Evolutionary conservation across 1,140 invertebrate species (phyloP).

Genomic region (Cyclina sinensis): DNA sequence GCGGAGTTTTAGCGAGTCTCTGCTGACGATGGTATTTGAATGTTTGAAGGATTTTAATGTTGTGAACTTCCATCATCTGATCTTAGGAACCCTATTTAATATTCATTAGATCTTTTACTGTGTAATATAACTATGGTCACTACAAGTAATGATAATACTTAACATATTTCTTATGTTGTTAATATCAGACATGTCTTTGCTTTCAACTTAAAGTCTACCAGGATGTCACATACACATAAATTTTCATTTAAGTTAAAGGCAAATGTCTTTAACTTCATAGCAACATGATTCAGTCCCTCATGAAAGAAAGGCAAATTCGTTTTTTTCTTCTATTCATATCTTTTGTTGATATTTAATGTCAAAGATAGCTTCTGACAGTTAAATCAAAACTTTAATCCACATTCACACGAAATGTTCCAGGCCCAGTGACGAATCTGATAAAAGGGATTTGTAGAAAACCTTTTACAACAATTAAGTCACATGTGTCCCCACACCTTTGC

Average conservation of each 20-base stretch:
- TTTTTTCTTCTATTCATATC: background rate
- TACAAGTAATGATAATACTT: too few species aligned
- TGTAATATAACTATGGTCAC: too few species aligned
- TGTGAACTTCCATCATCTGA: too few species aligned
- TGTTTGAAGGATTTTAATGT: conserved; percentile 25
- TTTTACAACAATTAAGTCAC: conserved; percentile 29
- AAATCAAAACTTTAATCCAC: conserved; percentile 38
- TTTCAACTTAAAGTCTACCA: too few species aligned
- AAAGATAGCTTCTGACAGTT: background rate
- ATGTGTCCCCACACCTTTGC: background rate
- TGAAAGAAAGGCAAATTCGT: conserved; percentile 20
- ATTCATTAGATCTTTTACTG: too few species aligned
- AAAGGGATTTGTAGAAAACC: conserved; percentile 47
- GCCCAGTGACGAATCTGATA: background rate
- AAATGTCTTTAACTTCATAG: conserved; percentile 8
- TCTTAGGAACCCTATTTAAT: too few species aligned
- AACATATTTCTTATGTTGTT: too few species aligned
- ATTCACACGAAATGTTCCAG: conserved; percentile 18
- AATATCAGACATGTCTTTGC: too few species aligned
- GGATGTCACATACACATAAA: too few species aligned
- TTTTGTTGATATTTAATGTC: conserved; percentile 11
- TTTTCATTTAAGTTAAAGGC: background rate
- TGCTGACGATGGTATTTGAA: background rate
- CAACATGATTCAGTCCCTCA: background rate
- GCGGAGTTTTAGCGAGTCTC: conserved; percentile 15